Percentiles rank a stretch among this genome's conserved stretches.
Conservation (phyloP, 2,888 invertebrate species). For the Mechanitis mazaeus region DNA sequence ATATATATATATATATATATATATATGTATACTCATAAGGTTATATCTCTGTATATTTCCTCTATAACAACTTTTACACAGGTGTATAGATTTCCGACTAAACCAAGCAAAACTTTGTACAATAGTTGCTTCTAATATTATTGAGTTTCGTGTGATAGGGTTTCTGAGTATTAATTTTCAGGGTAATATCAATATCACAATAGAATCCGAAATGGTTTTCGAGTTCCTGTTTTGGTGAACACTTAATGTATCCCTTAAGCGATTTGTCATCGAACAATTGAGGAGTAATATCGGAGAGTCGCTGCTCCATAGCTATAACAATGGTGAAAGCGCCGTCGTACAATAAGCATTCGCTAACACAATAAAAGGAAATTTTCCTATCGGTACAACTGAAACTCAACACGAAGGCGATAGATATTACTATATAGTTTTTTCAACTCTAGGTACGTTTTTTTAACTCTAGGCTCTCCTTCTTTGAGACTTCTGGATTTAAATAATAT, state of each 20-base stretch:
- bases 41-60: too few relatives aligned
- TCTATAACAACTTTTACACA: not conserved
- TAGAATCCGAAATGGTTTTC: conserved; percentile 41
- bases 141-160: not conserved
- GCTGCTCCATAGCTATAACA: conserved; percentile 49
- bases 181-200: conserved; percentile 37
- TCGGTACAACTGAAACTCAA: conserved; percentile 24
- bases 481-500: too few relatives aligned
- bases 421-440: too few relatives aligned
- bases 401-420: conserved; percentile 18
- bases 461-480: too few relatives aligned
- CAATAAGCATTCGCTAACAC: conserved; percentile 69
- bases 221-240: conserved; percentile 41
- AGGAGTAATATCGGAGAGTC: conserved; percentile 54
- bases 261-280: conserved; percentile 65
- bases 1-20: not conserved
- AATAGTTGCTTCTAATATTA: not conserved
- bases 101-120: not conserved
- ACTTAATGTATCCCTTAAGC: conserved; percentile 56
- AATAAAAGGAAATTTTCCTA: conserved; percentile 55
- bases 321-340: conserved; percentile 62
- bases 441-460: too few relatives aligned
- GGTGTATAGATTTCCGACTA: not conserved
- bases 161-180: not conserved
- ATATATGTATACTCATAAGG: too few relatives aligned